Evolutionary conservation across 2,888 invertebrate genomes (phyloP).

Genomic region (Pardosa pseudoannulata): DNA sequence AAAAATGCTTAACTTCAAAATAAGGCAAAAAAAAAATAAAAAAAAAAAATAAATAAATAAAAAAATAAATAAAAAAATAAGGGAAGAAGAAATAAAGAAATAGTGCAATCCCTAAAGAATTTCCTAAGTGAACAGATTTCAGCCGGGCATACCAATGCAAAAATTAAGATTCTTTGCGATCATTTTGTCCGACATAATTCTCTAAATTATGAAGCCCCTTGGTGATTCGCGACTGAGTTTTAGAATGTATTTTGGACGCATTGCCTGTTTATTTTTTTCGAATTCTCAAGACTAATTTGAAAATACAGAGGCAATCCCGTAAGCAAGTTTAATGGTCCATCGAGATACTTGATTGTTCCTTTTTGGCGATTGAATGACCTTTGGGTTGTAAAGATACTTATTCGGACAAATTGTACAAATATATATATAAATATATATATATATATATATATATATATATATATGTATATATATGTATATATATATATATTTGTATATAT

Average conservation of each 20-base stretch:
- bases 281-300: background rate
- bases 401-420: background rate
- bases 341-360: background rate
- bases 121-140: background rate
- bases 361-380: background rate
- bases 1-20: too few species aligned
- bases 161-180: background rate
- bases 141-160: background rate
- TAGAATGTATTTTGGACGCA: background rate
- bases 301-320: constrained; percentile 1
- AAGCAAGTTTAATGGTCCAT: background rate
- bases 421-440: too few species aligned
- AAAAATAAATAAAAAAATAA: too few species aligned
- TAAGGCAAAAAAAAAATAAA: too few species aligned
- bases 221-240: background rate
- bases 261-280: background rate
- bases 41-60: too few species aligned
- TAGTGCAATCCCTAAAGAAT: background rate
- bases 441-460: too few species aligned
- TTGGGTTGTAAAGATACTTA: background rate
- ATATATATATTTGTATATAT: too few species aligned
- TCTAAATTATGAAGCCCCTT: background rate
- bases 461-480: too few species aligned
- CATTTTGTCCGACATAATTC: background rate
- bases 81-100: background rate